These are phyloP conservation scores for Diplolepis rosae DNA, from an alignment of 2,888 invertebrate species.

Conservation along the genomic window DNA sequence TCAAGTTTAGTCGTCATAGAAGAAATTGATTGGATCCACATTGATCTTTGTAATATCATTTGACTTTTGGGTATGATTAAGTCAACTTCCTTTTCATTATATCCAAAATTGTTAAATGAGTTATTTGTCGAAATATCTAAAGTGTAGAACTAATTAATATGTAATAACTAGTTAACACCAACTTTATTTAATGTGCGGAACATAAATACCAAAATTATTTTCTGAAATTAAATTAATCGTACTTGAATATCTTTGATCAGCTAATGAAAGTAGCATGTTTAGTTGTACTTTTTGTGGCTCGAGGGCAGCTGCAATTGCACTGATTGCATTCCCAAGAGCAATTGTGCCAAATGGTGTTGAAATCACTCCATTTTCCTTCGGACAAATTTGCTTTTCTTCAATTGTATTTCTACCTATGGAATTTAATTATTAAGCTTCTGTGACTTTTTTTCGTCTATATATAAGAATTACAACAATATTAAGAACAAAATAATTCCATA, in stretches of 20 bases:
- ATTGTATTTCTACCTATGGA: slow-evolving; percentile 49
- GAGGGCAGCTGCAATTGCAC: slow-evolving; percentile 78
- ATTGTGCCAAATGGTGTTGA: slow-evolving; percentile 79
- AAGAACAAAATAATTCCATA: not conserved
- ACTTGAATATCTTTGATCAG: not conserved
- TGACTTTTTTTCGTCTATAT: not conserved
- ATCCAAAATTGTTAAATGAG: slow-evolving; percentile 27
- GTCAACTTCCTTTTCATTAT: slow-evolving; percentile 55
- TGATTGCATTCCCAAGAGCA: slow-evolving; percentile 77
- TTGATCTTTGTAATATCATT: slow-evolving; percentile 53
- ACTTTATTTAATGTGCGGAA: too few relatives aligned
- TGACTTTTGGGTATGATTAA: slow-evolving; percentile 54
- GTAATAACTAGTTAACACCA: not conserved
- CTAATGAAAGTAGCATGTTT: slow-evolving; percentile 40
- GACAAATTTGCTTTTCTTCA: slow-evolving; percentile 75
- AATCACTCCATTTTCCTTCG: slow-evolving; percentile 80
- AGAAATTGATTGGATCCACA: slow-evolving; percentile 56
- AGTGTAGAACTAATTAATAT: not conserved
- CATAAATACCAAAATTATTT: not conserved
- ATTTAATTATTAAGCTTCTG: not conserved
- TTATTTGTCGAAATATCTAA: not conserved
- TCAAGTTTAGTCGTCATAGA: slow-evolving; percentile 71
- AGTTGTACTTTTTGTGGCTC: slow-evolving; percentile 76
- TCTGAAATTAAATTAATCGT: not conserved
- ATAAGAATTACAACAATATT: not conserved